Percentiles rank a stretch among this genome's conserved stretches.
These are phyloP conservation scores for Leptarthrus brevirostris DNA, from an alignment of 2,888 invertebrate species.

Conservation along the genomic window DNA sequence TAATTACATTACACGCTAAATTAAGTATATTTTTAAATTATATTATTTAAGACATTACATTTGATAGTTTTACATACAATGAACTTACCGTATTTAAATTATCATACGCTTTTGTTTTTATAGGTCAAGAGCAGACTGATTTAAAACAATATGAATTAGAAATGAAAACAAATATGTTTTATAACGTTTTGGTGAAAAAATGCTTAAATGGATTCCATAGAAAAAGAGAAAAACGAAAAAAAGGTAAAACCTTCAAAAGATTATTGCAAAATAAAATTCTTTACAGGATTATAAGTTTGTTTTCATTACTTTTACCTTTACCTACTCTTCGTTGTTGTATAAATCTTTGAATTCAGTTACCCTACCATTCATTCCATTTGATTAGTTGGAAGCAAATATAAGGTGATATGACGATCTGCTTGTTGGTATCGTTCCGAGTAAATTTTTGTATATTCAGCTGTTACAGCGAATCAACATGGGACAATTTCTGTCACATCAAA, in stretches of 20 bases:
- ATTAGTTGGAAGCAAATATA: no score
- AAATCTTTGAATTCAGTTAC: no score
- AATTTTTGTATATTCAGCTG: no score
- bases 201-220: constrained; percentile 7
- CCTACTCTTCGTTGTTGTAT: no score
- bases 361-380: no score
- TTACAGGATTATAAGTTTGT: not conserved
- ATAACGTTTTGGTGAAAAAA: constrained; percentile 48
- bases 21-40: not conserved
- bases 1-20: not conserved
- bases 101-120: constrained; percentile 45
- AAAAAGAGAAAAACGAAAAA: constrained; percentile 43
- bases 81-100: no score
- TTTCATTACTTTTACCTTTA: no score
- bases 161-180: constrained; percentile 32
- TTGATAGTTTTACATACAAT: no score
- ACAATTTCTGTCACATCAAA: no score
- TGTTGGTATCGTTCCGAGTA: no score
- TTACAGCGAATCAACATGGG: no score
- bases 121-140: constrained; percentile 48
- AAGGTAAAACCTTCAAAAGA: constrained; percentile 41
- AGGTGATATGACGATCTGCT: no score
- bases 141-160: constrained; percentile 8
- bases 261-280: constrained; percentile 15
- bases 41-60: not conserved